phyloP scores from a whole-genome alignment of 2,113 vertebrate genomes.

The Lanius collurio region DNA sequence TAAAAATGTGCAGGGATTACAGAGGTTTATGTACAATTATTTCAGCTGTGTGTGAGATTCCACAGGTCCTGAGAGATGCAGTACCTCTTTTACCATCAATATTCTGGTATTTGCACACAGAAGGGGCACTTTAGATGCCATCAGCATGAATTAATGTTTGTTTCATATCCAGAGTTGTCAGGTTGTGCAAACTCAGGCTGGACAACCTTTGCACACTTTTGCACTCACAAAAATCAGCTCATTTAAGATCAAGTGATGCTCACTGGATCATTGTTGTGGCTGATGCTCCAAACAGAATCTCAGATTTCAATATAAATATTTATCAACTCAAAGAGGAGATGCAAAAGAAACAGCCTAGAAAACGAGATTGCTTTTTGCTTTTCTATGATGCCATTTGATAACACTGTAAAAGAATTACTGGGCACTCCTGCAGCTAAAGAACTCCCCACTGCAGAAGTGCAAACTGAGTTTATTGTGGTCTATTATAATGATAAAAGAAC shows the following conservation, averaged over 20 bases:
- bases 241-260: background rate
- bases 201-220: background rate
- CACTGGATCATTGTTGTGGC: background rate
- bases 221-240: background rate
- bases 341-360: slow-evolving; percentile 46
- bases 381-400: slow-evolving; percentile 55
- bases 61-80: background rate
- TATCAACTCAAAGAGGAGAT: slow-evolving; percentile 30
- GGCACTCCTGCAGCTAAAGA: slow-evolving; percentile 16
- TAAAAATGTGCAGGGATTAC: background rate
- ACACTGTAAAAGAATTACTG: slow-evolving; percentile 44
- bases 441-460: background rate
- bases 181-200: background rate
- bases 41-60: background rate
- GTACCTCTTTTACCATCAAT: background rate
- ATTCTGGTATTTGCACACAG: background rate
- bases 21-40: background rate
- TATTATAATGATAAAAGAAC: slow-evolving; percentile 40
- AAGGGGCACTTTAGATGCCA: background rate
- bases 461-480: slow-evolving; percentile 41
- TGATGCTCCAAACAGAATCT: slow-evolving; percentile 26
- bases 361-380: slow-evolving; percentile 41
- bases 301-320: slow-evolving; percentile 38
- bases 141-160: background rate
- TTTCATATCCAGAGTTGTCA: background rate